phyloP scores from a whole-genome alignment of 2,888 invertebrate genomes.

The Electrophaes corylata region DNA sequence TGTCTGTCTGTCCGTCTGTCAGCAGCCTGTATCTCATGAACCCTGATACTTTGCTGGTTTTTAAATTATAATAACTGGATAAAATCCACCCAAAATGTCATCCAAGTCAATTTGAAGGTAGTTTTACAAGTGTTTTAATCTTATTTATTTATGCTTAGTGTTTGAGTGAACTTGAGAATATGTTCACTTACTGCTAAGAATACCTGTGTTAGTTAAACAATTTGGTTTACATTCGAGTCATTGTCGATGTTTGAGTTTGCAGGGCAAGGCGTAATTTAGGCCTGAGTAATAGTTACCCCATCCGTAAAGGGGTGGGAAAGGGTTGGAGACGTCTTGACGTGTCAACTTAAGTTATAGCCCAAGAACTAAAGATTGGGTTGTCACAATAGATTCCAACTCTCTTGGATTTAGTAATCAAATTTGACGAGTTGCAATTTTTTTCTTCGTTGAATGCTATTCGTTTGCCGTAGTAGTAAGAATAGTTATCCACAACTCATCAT shows the following conservation, averaged over 20 bases:
- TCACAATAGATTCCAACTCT: neutral
- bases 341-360: slow-evolving; percentile 13
- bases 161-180: neutral
- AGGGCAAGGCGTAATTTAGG: slow-evolving; percentile 46
- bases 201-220: slow-evolving; percentile 14
- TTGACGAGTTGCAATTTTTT: neutral
- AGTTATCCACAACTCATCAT: no score
- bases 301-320: neutral
- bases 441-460: no score
- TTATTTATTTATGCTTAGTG: neutral
- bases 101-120: no score
- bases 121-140: no score
- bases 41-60: no score
- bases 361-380: slow-evolving; percentile 1
- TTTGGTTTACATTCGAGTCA: slow-evolving; percentile 46
- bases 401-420: neutral
- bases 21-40: no score
- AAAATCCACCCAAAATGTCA: no score
- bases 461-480: no score
- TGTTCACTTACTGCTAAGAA: neutral
- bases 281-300: slow-evolving; percentile 40
- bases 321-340: slow-evolving; percentile 12
- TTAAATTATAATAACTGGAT: no score
- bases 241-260: slow-evolving; percentile 47
- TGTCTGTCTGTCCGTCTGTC: no score